A percentile compares a stretch with the other conserved stretches of the same genome.
Conservation (phyloP, 2,797 vertebrate species). For the Setipinna tenuifilis region DNA sequence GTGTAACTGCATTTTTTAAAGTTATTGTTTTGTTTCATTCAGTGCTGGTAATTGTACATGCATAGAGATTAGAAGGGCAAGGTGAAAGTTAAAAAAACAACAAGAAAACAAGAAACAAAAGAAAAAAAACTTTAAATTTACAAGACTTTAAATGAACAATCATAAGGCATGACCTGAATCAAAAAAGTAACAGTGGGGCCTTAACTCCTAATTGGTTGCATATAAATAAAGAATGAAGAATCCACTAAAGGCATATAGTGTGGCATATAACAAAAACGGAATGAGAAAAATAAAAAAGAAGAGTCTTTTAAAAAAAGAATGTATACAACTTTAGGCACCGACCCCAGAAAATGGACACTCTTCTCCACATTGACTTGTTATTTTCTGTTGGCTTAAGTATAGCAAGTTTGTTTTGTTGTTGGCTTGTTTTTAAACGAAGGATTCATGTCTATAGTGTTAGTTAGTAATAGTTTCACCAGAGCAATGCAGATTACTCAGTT, state of each 20-base stretch:
- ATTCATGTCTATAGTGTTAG: not conserved
- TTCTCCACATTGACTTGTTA: not conserved
- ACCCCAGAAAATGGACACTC: not conserved
- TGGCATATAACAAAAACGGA: not conserved
- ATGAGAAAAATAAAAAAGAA: no score
- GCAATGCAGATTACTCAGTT: constrained; percentile 14
- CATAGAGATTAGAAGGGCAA: not conserved
- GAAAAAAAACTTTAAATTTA: not conserved
- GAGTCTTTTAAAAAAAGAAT: no score
- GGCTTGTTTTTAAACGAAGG: not conserved
- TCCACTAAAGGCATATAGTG: not conserved
- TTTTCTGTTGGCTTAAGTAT: not conserved
- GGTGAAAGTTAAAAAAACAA: not conserved
- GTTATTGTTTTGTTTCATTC: not conserved
- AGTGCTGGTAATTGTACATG: not conserved
- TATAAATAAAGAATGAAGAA: not conserved
- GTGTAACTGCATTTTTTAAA: constrained; percentile 6
- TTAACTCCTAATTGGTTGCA: not conserved
- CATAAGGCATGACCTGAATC: not conserved
- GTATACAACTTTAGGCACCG: no score
- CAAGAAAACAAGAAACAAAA: not conserved
- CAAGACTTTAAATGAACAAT: constrained; percentile 4
- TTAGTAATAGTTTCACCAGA: constrained; percentile 10
- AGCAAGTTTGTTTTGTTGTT: not conserved
- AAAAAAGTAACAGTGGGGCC: not conserved